Evolutionary conservation across 2,113 vertebrate genomes (phyloP), one percentile per base, ranked within the genome.

Genomic region (Arizona elegans): DNA sequence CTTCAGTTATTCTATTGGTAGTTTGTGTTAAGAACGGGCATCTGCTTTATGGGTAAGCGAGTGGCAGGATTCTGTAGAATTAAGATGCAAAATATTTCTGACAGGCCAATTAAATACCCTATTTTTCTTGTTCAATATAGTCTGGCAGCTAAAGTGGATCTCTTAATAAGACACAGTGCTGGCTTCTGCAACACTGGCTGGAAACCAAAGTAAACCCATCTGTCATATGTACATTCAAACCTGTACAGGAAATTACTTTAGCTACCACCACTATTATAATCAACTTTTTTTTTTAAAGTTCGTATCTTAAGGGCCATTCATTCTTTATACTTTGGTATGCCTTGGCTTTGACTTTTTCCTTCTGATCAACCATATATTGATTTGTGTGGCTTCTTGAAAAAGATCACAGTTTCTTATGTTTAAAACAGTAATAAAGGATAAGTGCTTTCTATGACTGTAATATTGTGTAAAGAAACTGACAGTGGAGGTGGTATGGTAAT

Each of bases 11-110:
- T 65, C n/a, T 62, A 17, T 15, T 86, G 54, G 43, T 92, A 55
- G 26, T 62, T 86, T 91, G 88, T 5, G 11, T 70, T 75, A 29
- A 75, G 33, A 87, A 70, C 58, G 33, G 56, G 53, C 75, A 87
- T 50, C 75, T 92, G 85, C 54, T 88, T 88, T 92, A 70, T 43
- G 43, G 85, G 54, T 94, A n/a, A 91, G 89, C n/a, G 47, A 88
- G 81, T 47, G 50, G 88, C 59, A 8, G 65, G 38, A 88, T 56
- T 19, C 62, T 17, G 53, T 53, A 75, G 89, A 91, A 90, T 87
- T 47, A 90, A 70, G 50, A 8, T 0, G 0, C 6, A 85, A 92
- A 59, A 50, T 75, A 3, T 89, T 94, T 91, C 47, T 92, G 29
- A 21, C 50, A 92, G 43, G 86, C 13, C 38, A 58, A 53, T 94